Evolutionary conservation across 1,140 invertebrate species (phyloP).

Genomic region (Hestina assimilis): DNA sequence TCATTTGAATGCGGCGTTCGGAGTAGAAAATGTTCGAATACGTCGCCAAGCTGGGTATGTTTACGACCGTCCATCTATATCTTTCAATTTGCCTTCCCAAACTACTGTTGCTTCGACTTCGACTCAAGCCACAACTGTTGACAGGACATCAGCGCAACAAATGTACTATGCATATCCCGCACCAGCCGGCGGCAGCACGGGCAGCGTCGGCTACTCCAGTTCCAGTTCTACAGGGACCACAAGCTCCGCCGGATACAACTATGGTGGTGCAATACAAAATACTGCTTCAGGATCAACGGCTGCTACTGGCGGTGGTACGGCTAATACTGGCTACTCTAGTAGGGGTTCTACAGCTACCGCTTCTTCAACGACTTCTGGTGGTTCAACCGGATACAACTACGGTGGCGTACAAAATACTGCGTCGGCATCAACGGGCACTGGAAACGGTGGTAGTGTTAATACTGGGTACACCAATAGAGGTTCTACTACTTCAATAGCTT

Average conservation of each 20-base stretch:
- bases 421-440: not conserved
- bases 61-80: conserved; percentile 54
- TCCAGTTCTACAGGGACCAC: conserved; percentile 2
- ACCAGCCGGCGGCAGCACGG: conserved; percentile 32
- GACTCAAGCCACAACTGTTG: conserved; percentile 55
- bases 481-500: conserved; percentile 13
- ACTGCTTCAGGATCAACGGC: not conserved
- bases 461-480: conserved; percentile 22
- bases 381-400: conserved; percentile 14
- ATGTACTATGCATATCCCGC: conserved; percentile 68
- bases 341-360: not conserved
- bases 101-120: conserved; percentile 38
- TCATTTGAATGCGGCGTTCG: conserved; percentile 2
- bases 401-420: not conserved
- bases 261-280: conserved; percentile 1
- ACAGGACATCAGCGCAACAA: conserved; percentile 50
- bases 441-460: conserved; percentile 13
- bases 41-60: conserved; percentile 60
- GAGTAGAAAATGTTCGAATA: conserved; percentile 30
- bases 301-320: not conserved
- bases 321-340: conserved; percentile 1
- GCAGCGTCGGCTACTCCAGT: conserved; percentile 20
- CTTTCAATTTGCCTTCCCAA: conserved; percentile 55
- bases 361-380: not conserved
- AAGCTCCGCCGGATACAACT: conserved; percentile 21